Evolutionary conservation across 35 echinoderm and acorn worm genomes (phyloP).

Genomic region (Heliocidaris tuberculata): DNA sequence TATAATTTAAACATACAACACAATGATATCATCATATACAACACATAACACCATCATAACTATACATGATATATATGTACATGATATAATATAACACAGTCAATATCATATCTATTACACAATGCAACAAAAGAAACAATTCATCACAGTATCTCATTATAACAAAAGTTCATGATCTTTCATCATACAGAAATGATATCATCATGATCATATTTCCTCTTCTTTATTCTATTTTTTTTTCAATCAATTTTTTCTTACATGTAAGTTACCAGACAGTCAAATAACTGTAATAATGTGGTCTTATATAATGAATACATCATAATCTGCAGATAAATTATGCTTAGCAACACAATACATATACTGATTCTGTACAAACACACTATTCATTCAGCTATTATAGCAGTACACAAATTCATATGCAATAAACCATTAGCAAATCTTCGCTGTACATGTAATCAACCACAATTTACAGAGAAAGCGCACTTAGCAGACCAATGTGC

Average conservation of each 20-base stretch:
- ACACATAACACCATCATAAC: not conserved
- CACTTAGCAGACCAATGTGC: not conserved
- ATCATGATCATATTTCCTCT: not conserved
- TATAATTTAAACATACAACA: not conserved
- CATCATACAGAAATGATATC: not conserved
- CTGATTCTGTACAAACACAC: not conserved
- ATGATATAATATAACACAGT: not conserved
- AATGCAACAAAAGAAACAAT: not conserved
- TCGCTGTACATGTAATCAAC: not conserved
- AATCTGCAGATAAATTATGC: not conserved
- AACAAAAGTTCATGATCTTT: not conserved
- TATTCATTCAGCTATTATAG: not conserved
- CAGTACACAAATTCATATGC: not conserved
- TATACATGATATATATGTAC: not conserved
- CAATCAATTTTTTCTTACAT: not conserved
- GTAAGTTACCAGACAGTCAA: not conserved
- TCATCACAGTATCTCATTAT: too few species aligned
- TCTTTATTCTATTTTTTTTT: not conserved
- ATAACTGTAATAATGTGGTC: not conserved
- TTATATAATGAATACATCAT: too few species aligned
- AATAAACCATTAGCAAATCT: too few species aligned
- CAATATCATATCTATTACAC: not conserved
- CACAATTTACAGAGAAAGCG: not conserved
- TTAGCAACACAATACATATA: not conserved
- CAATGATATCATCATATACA: not conserved